These are phyloP conservation scores for Balanococcus diminutus DNA, from an alignment of 2,888 invertebrate species.

Conservation along the genomic window DNA sequence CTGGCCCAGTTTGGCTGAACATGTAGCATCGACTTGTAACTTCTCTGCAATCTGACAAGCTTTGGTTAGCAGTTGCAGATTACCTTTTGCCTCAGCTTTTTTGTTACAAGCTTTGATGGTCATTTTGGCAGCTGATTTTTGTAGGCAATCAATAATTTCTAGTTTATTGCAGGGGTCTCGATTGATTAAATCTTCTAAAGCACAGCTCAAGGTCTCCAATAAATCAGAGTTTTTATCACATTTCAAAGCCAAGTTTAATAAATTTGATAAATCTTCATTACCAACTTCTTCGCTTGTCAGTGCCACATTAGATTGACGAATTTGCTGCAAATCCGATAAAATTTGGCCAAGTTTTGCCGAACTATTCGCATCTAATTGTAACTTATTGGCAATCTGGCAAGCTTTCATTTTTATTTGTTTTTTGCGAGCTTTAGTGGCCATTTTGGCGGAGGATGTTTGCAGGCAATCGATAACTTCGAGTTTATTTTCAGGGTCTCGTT, in stretches of 20 bases:
- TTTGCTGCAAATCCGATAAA: slow-evolving; percentile 59
- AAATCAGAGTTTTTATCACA: neutral
- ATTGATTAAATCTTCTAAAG: slow-evolving; percentile 22
- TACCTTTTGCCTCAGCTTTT: no score
- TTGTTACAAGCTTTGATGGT: neutral
- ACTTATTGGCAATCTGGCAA: slow-evolving; percentile 59
- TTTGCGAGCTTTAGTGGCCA: neutral
- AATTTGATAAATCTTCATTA: neutral
- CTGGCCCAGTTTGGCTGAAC: slow-evolving; percentile 63
- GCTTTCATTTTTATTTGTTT: slow-evolving; percentile 28
- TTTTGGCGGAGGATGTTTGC: neutral
- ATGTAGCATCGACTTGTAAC: slow-evolving; percentile 61
- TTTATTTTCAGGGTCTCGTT: neutral
- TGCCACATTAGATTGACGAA: neutral
- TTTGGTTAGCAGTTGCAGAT: neutral
- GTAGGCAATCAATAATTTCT: no score
- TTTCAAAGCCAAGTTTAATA: slow-evolving; percentile 5
- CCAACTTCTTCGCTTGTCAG: neutral
- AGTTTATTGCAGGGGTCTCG: neutral
- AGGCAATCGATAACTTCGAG: neutral
- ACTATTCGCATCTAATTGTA: slow-evolving; percentile 61
- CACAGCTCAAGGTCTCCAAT: neutral
- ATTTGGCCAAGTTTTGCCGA: slow-evolving; percentile 64
- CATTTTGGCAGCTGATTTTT: no score
- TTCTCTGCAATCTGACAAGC: slow-evolving; percentile 59